Conservation (phyloP, 2,113 vertebrate species). For the Odocoileus virginianus region DNA sequence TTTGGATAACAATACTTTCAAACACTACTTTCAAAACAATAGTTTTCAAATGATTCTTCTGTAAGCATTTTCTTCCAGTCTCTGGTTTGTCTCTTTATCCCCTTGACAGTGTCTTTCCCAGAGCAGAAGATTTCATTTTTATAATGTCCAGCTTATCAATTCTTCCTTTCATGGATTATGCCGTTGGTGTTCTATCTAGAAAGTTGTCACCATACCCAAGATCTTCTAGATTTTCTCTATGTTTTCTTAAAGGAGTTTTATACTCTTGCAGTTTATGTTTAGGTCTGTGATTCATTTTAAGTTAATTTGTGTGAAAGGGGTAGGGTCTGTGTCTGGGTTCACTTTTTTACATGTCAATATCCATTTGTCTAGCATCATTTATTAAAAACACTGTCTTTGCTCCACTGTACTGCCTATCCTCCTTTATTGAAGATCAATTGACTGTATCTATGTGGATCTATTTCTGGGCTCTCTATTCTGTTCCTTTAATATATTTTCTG, state of each 20-base stretch:
- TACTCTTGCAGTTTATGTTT: not conserved
- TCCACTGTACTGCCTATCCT: not conserved
- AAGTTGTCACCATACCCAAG: not conserved
- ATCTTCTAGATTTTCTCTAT: not conserved
- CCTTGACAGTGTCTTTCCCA: not conserved
- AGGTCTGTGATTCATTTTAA: not conserved
- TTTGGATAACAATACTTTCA: not conserved
- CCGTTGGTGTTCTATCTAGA: not conserved
- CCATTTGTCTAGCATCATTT: not conserved
- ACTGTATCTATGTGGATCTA: not conserved
- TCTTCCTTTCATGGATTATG: not conserved
- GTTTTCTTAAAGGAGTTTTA: not conserved
- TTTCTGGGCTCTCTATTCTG: not conserved
- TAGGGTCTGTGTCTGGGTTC: not conserved
- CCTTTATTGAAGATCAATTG: not conserved
- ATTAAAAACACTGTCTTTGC: not conserved
- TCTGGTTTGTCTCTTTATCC: not conserved
- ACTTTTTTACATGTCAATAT: not conserved
- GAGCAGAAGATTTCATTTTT: not conserved
- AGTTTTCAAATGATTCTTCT: not conserved
- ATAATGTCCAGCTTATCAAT: not conserved
- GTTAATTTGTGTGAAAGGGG: not conserved
- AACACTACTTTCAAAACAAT: not conserved
- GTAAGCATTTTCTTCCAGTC: not conserved
- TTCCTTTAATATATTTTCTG: not conserved